Percentiles rank a stretch among this genome's conserved stretches.
Conservation (phyloP, 2,797 vertebrate genomes). For the Acrossocheilus wenchowensis region DNA sequence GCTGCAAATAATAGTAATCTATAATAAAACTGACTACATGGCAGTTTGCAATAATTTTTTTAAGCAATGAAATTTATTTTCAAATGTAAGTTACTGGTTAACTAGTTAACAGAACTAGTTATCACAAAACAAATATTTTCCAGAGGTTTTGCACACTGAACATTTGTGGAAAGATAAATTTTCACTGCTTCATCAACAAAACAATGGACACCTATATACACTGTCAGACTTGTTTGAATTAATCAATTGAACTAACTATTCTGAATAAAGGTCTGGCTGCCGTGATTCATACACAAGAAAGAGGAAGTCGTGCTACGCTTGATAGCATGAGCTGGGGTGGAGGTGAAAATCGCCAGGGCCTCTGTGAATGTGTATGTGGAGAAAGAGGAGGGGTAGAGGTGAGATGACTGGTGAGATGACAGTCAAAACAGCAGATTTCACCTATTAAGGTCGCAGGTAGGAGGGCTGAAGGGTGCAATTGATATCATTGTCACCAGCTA, state of each 20-base stretch:
- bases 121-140: not conserved
- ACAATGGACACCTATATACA: constrained; percentile 15
- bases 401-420: constrained; percentile 66
- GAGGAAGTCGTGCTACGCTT: constrained; percentile 30
- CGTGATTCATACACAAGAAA: not conserved
- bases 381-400: constrained; percentile 58
- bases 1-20: not conserved
- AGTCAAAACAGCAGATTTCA: constrained; percentile 73
- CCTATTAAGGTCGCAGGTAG: constrained; percentile 79
- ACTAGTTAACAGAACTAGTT: too few species aligned
- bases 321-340: not conserved
- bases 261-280: not conserved
- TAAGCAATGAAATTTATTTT: not conserved
- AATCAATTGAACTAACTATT: not conserved
- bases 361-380: constrained; percentile 40
- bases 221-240: not conserved
- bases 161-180: not conserved
- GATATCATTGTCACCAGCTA: constrained; percentile 74
- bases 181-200: constrained; percentile 20
- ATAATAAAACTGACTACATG: not conserved
- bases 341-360: constrained; percentile 66
- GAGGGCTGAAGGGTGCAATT: constrained; percentile 74
- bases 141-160: not conserved
- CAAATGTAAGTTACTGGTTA: too few species aligned
- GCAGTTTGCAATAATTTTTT: not conserved